Evolutionary conservation across 1,140 invertebrate species (phyloP).

Genomic region (Mya arenaria): DNA sequence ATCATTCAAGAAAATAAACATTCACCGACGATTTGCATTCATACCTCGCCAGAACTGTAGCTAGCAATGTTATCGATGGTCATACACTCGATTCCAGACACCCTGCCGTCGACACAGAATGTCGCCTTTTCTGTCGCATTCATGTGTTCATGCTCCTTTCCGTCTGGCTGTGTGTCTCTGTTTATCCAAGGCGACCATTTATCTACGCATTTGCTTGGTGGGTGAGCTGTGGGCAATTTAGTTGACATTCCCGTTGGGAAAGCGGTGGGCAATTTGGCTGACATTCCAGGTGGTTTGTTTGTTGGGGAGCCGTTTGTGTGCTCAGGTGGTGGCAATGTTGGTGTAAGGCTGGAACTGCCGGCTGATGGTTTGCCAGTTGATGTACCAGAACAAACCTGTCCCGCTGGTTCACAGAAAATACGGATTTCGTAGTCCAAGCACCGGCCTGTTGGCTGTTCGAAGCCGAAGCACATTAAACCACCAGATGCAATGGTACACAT

Average conservation of each 20-base stretch:
- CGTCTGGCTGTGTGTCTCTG: slow-evolving; percentile 61
- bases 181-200: slow-evolving; percentile 66
- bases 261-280: too few species aligned
- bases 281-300: too few species aligned
- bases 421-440: slow-evolving; percentile 88
- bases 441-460: slow-evolving; percentile 66
- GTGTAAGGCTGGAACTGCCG: background rate
- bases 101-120: slow-evolving; percentile 66
- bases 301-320: too few species aligned
- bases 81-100: slow-evolving; percentile 63
- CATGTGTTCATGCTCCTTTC: slow-evolving; percentile 68
- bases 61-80: slow-evolving; percentile 58
- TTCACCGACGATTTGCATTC: too few species aligned
- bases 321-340: background rate
- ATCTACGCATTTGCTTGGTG: background rate
- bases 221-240: too few species aligned
- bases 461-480: slow-evolving; percentile 86
- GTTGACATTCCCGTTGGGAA: too few species aligned
- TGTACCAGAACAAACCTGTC: slow-evolving; percentile 60
- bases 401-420: slow-evolving; percentile 84
- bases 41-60: slow-evolving; percentile 63
- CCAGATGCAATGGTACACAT: slow-evolving; percentile 87
- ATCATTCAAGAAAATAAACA: too few species aligned
- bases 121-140: slow-evolving; percentile 58
- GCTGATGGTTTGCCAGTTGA: slow-evolving; percentile 24